phyloP scores from a whole-genome alignment of 2,113 vertebrate species.

The Centropristis striata region DNA sequence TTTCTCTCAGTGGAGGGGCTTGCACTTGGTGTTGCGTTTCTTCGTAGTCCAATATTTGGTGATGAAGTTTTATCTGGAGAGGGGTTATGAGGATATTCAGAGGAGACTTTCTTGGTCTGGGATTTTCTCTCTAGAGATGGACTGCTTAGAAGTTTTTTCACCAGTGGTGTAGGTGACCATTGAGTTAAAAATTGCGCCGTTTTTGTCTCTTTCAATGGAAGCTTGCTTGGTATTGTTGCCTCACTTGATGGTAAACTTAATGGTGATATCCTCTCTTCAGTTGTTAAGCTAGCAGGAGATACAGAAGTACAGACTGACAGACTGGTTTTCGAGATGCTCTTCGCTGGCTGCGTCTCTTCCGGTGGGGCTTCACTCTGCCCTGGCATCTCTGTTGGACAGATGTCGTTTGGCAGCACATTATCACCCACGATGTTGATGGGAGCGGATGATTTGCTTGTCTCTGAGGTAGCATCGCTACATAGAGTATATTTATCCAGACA shows the following conservation, averaged over 20 bases:
- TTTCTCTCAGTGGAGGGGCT: conserved; percentile 51
- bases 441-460: conserved; percentile 26
- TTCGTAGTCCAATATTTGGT: conserved; percentile 33
- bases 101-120: conserved; percentile 32
- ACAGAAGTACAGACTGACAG: conserved; percentile 37
- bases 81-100: not conserved
- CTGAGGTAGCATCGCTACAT: conserved; percentile 37
- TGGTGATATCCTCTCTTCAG: conserved; percentile 56
- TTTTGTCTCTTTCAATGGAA: conserved; percentile 15
- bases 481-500: conserved; percentile 66
- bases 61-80: conserved; percentile 25
- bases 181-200: not conserved
- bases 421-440: conserved; percentile 12
- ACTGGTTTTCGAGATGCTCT: conserved; percentile 9
- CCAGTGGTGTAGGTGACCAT: conserved; percentile 45
- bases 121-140: conserved; percentile 54
- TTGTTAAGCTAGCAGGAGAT: conserved; percentile 61
- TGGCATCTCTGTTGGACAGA: conserved; percentile 14
- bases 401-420: conserved; percentile 18
- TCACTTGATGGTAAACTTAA: conserved; percentile 64
- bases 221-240: conserved; percentile 17
- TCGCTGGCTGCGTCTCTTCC: conserved; percentile 27
- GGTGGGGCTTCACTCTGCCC: not conserved
- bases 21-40: not conserved
- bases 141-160: conserved; percentile 60